These are phyloP conservation scores for Thelaira solivaga DNA, from an alignment of 2,888 invertebrate genomes.

Conservation along the genomic window DNA sequence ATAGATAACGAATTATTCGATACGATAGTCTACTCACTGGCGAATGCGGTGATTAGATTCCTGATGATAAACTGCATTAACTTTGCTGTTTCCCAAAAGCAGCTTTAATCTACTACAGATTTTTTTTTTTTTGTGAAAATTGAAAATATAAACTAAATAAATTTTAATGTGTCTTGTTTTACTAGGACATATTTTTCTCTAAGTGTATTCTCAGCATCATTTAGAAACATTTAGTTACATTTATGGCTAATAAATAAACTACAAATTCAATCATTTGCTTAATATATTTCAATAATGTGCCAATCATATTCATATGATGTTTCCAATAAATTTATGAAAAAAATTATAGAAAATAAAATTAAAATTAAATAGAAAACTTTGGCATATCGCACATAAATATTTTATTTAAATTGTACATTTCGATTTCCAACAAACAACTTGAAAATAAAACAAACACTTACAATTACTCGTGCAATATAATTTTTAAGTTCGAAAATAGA, in stretches of 20 bases:
- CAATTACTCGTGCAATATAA: too few relatives aligned
- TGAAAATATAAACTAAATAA: too few relatives aligned
- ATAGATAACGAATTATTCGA: too few relatives aligned
- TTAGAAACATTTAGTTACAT: neutral
- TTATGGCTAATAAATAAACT: conserved; percentile 37
- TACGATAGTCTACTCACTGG: too few relatives aligned
- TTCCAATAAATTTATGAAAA: conserved; percentile 16
- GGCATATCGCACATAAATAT: neutral
- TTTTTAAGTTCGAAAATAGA: too few relatives aligned
- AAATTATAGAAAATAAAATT: conserved; percentile 12
- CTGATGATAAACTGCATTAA: too few relatives aligned
- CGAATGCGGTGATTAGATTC: too few relatives aligned
- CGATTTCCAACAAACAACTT: neutral
- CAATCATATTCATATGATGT: conserved; percentile 35
- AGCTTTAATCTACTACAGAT: too few relatives aligned
- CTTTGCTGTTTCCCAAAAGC: too few relatives aligned
- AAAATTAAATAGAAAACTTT: neutral
- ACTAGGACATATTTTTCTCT: conserved; percentile 6
- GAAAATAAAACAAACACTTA: too few relatives aligned
- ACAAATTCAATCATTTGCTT: conserved; percentile 42
- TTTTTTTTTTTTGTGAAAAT: too few relatives aligned
- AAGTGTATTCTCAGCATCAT: conserved; percentile 6
- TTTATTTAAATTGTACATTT: neutral
- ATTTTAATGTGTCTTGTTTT: too few relatives aligned
- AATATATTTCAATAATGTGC: conserved; percentile 10